Evolutionary conservation across 2,113 vertebrate species (phyloP), one percentile per base, ranked within the genome.

Genomic region (Sitta europaea): DNA sequence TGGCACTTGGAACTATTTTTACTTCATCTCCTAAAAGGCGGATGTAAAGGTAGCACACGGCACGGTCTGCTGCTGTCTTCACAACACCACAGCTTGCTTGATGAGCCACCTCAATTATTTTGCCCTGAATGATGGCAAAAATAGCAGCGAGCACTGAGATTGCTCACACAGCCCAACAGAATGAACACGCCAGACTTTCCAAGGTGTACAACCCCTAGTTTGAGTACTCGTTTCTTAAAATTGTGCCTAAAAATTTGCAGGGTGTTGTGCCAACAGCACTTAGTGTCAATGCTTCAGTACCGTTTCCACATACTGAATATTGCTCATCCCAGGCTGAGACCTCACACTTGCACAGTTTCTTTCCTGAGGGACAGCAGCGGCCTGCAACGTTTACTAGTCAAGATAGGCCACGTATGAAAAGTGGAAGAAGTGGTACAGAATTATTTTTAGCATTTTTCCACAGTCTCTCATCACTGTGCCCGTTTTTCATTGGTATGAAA

Each of bases 221-320:
- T 19, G 50, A 48, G 45, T 4, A 22, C 23, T 79, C 3, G 0
- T 57, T 72, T 83, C 50, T 80, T 65, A 70, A 74, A 18, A 63
- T 1, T 11, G 23, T 16, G 40, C 58, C 65, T 58, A 22, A 14
- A 48, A 70, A 86, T n/a, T 24, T 14, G 50, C 62, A 73, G 66
- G 40, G 19, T 22, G 18, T 18, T 63, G 62, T 38, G 33, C 55
- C 79, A 76, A 12, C 33, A 59, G 40, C 42, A 8, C 22, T 53
- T 18, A 25, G 48, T 14, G 51, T 7, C 36, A 55, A 18, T 1
- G 17, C 20, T 62, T 12, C 65, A 45, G 36, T 55, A 48, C 19
- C 3, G 10, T 14, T 23, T 54, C 55, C 17, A 5, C 0, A 1
- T 22, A 33, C 27, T 5, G 22, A 43, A n/a, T 27, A 9, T 9